Evolutionary conservation across 92 coral and sea anemone species (phyloP).

Genomic region (Phenganax subtilis): DNA sequence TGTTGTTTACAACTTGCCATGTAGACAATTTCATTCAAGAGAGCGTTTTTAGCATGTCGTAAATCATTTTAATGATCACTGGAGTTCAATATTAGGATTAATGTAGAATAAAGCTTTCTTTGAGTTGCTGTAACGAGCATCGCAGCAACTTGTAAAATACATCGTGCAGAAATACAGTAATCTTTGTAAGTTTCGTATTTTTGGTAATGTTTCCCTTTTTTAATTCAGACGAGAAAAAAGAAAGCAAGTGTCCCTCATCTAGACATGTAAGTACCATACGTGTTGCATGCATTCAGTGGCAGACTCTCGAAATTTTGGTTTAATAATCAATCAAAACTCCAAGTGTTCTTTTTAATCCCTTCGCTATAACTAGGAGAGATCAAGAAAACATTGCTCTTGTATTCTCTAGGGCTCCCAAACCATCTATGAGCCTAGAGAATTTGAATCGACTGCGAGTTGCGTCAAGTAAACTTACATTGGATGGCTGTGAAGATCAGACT

Average conservation of each 20-base stretch:
- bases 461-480: constrained; percentile 30
- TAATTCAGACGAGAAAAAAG: constrained; percentile 24
- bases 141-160: background rate
- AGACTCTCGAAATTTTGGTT: background rate
- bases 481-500: background rate
- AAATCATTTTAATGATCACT: background rate
- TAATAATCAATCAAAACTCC: background rate
- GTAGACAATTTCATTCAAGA: background rate
- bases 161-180: background rate
- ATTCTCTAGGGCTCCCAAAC: constrained; percentile 25
- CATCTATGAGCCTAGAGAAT: constrained; percentile 36
- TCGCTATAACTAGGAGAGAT: background rate
- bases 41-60: background rate
- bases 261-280: constrained; percentile 4
- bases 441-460: constrained; percentile 4
- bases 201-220: background rate
- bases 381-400: background rate
- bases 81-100: background rate
- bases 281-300: no score
- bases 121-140: background rate
- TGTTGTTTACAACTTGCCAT: background rate
- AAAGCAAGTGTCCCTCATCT: background rate
- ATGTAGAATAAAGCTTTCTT: background rate
- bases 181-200: background rate
- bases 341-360: background rate